Percentiles rank a stretch among this genome's conserved stretches.
Evolutionary conservation across 2,113 vertebrate species (phyloP).

Genomic region (Cinclus mexicanus): DNA sequence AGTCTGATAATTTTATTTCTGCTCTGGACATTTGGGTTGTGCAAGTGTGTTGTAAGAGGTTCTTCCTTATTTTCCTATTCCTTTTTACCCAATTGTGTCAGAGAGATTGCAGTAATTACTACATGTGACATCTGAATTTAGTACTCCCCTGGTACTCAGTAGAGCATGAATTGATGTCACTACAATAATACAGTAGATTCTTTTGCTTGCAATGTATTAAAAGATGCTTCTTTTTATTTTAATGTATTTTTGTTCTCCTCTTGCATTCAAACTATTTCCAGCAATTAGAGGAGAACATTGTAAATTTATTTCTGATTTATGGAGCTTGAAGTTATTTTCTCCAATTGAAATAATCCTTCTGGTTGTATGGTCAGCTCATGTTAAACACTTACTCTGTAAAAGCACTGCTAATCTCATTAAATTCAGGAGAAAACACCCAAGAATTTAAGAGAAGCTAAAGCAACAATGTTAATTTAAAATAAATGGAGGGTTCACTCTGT

Average conservation of each 20-base stretch:
- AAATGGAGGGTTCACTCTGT: background rate
- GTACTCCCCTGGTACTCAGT: background rate
- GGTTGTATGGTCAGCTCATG: conserved; percentile 39
- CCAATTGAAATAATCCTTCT: background rate
- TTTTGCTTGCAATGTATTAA: background rate
- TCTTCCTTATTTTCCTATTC: background rate
- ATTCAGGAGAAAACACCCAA: background rate
- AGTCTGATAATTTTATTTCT: background rate
- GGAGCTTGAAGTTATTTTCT: conserved; percentile 18
- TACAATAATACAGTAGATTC: background rate
- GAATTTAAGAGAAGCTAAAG: background rate
- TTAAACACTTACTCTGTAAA: conserved; percentile 38
- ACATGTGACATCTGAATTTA: background rate
- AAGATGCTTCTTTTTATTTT: conserved; percentile 3
- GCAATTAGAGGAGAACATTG: background rate
- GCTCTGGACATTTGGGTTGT: background rate
- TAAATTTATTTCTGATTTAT: conserved; percentile 21
- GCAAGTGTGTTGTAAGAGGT: background rate
- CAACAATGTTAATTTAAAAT: conserved; percentile 5
- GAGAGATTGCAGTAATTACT: background rate
- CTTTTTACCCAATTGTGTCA: background rate
- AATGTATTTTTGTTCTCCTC: background rate
- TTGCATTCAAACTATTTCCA: background rate
- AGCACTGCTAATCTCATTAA: background rate
- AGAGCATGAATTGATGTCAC: background rate